Conservation (phyloP, 2,888 invertebrate genomes). For the Peribatodes rhomboidaria region DNA sequence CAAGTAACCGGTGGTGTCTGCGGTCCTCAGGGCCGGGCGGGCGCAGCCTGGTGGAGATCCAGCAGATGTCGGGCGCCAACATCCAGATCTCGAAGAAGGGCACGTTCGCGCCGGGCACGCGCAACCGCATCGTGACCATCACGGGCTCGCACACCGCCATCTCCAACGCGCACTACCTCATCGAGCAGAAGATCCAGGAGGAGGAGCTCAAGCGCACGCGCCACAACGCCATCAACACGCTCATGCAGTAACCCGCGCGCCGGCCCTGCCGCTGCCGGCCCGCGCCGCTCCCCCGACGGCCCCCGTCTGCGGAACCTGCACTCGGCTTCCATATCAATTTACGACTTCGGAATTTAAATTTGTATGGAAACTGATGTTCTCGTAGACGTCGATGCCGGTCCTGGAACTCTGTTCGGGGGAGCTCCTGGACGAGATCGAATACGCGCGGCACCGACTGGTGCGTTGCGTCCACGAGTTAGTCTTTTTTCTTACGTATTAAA, state of each 20-base stretch:
- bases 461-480: too few species aligned
- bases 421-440: too few species aligned
- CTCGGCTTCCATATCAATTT: too few species aligned
- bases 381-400: too few species aligned
- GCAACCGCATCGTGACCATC: conserved; percentile 98
- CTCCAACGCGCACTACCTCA: conserved; percentile 96
- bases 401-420: too few species aligned
- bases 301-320: too few species aligned
- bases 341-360: too few species aligned
- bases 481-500: too few species aligned
- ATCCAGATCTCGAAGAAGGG: conserved; percentile 99
- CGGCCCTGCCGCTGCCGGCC: not conserved
- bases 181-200: conserved; percentile 98
- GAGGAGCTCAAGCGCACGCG: conserved; percentile 98
- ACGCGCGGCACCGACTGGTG: too few species aligned
- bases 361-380: too few species aligned
- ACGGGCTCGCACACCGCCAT: conserved; percentile 96
- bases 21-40: conserved; percentile 96
- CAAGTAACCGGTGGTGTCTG: too few species aligned
- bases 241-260: conserved; percentile 89
- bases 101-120: conserved; percentile 98
- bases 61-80: conserved; percentile 98
- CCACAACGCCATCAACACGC: conserved; percentile 92
- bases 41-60: conserved; percentile 98
- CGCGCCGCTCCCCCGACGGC: not conserved